A percentile compares a stretch with the other conserved stretches of the same genome.
phyloP scores from a whole-genome alignment of 1,140 invertebrate species.

The Monomorium pharaonis region DNA sequence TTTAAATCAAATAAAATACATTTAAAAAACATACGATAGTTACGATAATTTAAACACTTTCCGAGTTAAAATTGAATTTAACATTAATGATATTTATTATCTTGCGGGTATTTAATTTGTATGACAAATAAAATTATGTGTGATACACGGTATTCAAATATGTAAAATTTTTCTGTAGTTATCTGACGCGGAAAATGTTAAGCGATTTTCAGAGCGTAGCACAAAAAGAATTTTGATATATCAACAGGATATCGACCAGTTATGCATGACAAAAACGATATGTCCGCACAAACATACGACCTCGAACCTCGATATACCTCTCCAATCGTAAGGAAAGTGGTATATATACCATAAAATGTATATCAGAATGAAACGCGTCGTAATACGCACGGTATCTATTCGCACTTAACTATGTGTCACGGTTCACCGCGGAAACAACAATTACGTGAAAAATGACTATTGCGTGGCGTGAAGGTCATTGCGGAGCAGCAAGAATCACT shows the following conservation, averaged over 20 bases:
- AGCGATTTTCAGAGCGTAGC: slow-evolving; percentile 31
- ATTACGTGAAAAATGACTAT: slow-evolving; percentile 59
- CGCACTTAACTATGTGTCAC: slow-evolving; percentile 49
- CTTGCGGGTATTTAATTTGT: not conserved
- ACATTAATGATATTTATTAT: not conserved
- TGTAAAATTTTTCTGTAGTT: not conserved
- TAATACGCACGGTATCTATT: slow-evolving; percentile 6
- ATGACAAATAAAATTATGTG: not conserved
- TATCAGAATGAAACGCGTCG: slow-evolving; percentile 51
- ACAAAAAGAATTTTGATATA: slow-evolving; percentile 46
- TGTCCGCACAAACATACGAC: not conserved
- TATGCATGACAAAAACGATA: slow-evolving; percentile 39
- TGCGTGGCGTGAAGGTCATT: slow-evolving; percentile 62
- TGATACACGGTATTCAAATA: not conserved
- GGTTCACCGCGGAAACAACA: slow-evolving; percentile 58
- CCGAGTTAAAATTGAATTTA: not conserved
- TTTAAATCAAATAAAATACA: not conserved
- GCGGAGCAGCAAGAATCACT: slow-evolving; percentile 35
- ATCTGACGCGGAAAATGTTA: not conserved
- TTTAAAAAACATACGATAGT: not conserved
- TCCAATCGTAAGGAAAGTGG: slow-evolving; percentile 48
- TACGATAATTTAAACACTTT: not conserved
- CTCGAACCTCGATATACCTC: slow-evolving; percentile 37
- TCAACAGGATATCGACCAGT: slow-evolving; percentile 6
- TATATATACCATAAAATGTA: slow-evolving; percentile 30